Conservation (phyloP, 2,797 vertebrate species). For the Nyctalus aviator region DNA sequence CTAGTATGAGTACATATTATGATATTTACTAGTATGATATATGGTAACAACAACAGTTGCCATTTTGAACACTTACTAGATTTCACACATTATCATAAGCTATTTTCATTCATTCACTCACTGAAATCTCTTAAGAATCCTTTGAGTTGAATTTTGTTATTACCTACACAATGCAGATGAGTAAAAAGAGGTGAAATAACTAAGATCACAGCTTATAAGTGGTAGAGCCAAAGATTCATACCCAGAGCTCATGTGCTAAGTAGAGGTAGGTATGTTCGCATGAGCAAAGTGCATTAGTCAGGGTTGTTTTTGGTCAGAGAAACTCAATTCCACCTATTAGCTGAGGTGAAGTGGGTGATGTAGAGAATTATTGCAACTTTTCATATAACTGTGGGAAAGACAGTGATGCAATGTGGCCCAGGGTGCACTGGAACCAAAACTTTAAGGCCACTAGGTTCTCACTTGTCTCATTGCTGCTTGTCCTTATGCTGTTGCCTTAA, state of each 20-base stretch:
- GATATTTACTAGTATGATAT: background rate
- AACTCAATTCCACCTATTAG: background rate
- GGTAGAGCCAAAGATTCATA: background rate
- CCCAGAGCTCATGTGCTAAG: background rate
- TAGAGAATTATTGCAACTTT: background rate
- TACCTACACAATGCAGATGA: background rate
- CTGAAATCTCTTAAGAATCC: background rate
- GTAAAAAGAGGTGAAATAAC: background rate
- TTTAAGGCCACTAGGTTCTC: background rate
- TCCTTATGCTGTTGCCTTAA: background rate
- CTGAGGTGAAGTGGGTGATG: background rate
- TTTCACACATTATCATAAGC: background rate
- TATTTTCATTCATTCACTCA: conserved; percentile 17
- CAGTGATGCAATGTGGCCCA: background rate
- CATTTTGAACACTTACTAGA: background rate
- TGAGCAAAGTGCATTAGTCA: background rate
- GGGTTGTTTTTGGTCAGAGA: background rate
- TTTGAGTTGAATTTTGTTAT: background rate
- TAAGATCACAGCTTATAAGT: background rate
- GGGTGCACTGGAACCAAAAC: background rate
- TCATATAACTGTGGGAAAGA: background rate
- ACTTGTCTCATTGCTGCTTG: background rate
- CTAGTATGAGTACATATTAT: background rate
- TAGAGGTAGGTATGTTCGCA: background rate
- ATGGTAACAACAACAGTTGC: background rate